Evolutionary conservation across 2,113 vertebrate genomes (phyloP).

Genomic region (Chionomys nivalis): DNA sequence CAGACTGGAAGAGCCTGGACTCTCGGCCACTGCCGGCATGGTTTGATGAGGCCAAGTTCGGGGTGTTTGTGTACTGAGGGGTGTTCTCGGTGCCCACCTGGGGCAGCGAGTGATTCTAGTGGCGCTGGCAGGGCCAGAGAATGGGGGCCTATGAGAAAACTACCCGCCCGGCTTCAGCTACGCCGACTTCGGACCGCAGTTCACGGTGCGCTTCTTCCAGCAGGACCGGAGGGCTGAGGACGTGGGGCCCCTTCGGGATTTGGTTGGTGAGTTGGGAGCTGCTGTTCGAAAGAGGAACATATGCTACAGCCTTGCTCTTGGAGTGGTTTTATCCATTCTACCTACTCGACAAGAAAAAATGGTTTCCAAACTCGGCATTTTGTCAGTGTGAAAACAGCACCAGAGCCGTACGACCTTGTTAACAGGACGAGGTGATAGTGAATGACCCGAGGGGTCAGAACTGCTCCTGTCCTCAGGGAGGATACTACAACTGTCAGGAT

Average conservation of each 20-base stretch:
- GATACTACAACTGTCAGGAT: conserved; percentile 95
- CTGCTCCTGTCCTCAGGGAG: conserved; percentile 93
- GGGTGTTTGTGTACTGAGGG: conserved; percentile 96
- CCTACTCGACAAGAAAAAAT: too few species aligned
- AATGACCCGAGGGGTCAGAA: conserved; percentile 96
- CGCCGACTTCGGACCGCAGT: conserved; percentile 89
- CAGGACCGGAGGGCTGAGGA: conserved; percentile 92
- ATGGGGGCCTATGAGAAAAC: conserved; percentile 82
- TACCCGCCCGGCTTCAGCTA: conserved; percentile 92
- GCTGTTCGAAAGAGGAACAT: conserved; percentile 90
- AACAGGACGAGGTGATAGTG: conserved; percentile 92
- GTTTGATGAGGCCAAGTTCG: conserved; percentile 94
- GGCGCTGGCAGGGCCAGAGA: conserved; percentile 90
- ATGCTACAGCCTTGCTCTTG: too few species aligned
- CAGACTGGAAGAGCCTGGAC: conserved; percentile 94
- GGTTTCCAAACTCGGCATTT: too few species aligned
- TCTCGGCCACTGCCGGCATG: conserved; percentile 91
- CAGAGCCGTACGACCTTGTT: too few species aligned
- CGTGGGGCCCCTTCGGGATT: conserved; percentile 91
- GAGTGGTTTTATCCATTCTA: too few species aligned
- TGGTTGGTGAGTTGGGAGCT: conserved; percentile 92
- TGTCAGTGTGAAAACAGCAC: too few species aligned
- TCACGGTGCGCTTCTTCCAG: conserved; percentile 91
- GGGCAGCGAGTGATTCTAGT: conserved; percentile 98
- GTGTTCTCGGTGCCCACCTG: conserved; percentile 94